Percentiles rank a stretch among this genome's conserved stretches.
These are phyloP conservation scores for Apis cerana DNA, from an alignment of 1,140 invertebrate species.

Conservation along the genomic window DNA sequence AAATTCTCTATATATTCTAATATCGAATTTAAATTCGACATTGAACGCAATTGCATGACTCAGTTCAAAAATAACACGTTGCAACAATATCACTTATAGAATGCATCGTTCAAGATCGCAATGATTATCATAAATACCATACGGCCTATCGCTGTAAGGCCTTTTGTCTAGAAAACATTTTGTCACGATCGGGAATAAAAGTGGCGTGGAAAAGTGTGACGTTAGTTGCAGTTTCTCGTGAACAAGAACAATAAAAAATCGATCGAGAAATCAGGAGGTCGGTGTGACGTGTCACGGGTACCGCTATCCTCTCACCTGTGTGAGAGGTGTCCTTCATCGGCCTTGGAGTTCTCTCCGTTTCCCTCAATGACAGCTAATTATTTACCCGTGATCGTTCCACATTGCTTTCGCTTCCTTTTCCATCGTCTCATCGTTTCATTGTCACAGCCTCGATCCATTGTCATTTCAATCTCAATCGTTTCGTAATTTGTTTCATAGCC, in stretches of 20 bases:
- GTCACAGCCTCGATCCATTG: not conserved
- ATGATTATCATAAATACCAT: not conserved
- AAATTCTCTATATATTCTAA: too few relatives aligned
- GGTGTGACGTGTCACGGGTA: constrained; percentile 48
- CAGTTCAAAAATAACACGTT: not conserved
- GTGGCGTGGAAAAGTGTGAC: not conserved
- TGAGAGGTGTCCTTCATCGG: constrained; percentile 57
- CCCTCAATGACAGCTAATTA: constrained; percentile 48
- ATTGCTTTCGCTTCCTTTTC: constrained; percentile 13
- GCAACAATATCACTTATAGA: not conserved
- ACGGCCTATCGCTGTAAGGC: not conserved
- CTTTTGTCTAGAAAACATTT: too few relatives aligned
- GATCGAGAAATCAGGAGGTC: constrained; percentile 49
- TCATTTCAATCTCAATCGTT: too few relatives aligned
- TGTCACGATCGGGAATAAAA: not conserved
- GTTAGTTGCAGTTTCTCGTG: constrained; percentile 29
- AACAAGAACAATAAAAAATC: not conserved
- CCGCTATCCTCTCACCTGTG: constrained; percentile 63
- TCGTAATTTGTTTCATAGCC: too few relatives aligned
- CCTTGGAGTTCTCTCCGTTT: constrained; percentile 37
- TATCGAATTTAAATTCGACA: too few relatives aligned
- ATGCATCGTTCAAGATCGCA: not conserved
- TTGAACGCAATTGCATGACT: too few relatives aligned
- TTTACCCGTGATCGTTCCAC: constrained; percentile 14
- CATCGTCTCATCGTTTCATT: not conserved